Percentiles rank a stretch among this genome's conserved stretches.
phyloP scores from a whole-genome alignment of 37 sponge, comb jelly and placozoan genomes.

The Halichondria panicea region DNA sequence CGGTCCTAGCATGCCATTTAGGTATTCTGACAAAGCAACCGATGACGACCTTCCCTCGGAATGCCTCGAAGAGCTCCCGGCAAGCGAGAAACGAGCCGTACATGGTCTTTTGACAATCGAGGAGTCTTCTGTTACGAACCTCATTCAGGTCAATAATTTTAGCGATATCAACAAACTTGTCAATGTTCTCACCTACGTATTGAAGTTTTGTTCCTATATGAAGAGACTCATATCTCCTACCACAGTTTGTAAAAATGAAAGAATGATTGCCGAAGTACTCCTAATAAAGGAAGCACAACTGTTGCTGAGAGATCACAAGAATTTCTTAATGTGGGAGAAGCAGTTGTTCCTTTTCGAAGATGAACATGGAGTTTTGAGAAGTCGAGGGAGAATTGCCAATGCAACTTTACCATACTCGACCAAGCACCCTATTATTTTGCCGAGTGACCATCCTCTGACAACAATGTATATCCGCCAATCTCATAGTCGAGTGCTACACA shows the following conservation, averaged over 20 bases:
- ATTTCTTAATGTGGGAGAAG: constrained; percentile 1
- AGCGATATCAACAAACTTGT: constrained; percentile 7
- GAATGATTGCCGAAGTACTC: not conserved
- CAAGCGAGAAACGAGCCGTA: constrained; percentile 14
- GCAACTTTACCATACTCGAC: constrained; percentile 9
- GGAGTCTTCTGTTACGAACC: not conserved
- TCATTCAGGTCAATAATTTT: not conserved
- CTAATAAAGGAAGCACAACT: constrained; percentile 17
- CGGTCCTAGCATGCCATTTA: constrained; percentile 1
- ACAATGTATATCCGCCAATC: constrained; percentile 3
- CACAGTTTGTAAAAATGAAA: not conserved
- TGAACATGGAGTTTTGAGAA: not conserved
- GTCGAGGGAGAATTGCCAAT: constrained; percentile 4
- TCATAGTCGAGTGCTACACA: constrained; percentile 20
- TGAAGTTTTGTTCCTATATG: constrained; percentile 10
- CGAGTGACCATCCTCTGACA: constrained; percentile 10
- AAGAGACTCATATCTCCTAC: not conserved
- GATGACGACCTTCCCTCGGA: constrained; percentile 6
- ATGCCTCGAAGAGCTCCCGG: constrained; percentile 12
- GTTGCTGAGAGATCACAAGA: not conserved
- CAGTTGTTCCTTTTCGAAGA: constrained; percentile 8
- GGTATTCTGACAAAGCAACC: not conserved
- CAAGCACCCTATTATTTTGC: not conserved
- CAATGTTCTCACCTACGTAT: not conserved
- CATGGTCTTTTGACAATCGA: constrained; percentile 11